Base-by-base conservation (phyloP, 2,113 vertebrate genomes). In the Tachuris rubrigastra region DNA sequence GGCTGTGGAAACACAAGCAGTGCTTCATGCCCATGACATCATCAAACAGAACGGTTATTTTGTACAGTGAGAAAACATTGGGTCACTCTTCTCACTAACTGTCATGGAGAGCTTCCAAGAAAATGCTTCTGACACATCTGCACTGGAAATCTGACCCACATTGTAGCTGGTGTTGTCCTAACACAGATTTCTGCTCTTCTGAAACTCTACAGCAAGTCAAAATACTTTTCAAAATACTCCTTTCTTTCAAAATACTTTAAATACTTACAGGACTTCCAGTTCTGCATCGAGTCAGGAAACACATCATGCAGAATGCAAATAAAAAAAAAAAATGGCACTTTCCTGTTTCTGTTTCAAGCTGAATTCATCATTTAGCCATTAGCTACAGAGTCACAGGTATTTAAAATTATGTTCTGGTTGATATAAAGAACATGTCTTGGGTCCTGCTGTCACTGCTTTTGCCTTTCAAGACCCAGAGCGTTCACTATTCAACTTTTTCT, bases 91-190 rank as follows among this genome's bases (percentile, higher is more conserved):
- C 83, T 95, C 80, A 78, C 80, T 13, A 75, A 84, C 83, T 80
- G 66, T 24, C 72, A 24, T 53, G 95, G 91, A 89, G 66, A 10
- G 21, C 42, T 92, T 96, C 95, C 95, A 95, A 67, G 71, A 85
- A 93, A 65, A 78, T 59, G 55, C 50, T 60, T 71, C 85, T 96
- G 95, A 74, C 67, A 73, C 95, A 90, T 80, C 85, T 95, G 81
- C 87, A 58, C 53, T 30, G 62, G 73, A 94, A 93, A 81, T 81
- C 60, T 91, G 75, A 96, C 87, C 74, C 53, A 89, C 15, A 63
- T 85, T 68, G 28, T 24, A 44, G 56, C 53, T 55, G 33, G 60
- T 53, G 62, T 68, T 85, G 69, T 92, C 47, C 7, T 67, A 72
- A 52, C 22, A 37, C 24, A 44, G 52, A 33, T 79, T 59, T 33